Conservation (phyloP, 1,140 invertebrate species). For the Nymphalis io region DNA sequence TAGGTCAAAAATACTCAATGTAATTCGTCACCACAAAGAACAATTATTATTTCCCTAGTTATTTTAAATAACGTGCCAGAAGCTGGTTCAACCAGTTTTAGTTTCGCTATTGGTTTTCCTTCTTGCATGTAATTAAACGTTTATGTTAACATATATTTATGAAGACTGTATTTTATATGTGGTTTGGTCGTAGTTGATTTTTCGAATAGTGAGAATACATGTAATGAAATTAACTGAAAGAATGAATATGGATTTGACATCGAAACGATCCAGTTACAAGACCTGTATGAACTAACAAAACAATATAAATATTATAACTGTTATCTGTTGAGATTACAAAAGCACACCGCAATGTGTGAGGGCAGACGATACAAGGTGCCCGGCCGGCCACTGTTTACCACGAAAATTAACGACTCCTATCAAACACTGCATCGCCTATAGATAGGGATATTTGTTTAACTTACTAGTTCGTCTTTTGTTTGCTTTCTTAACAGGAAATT, state of each 20-base stretch:
- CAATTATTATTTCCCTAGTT: neutral
- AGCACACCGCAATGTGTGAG: constrained; percentile 39
- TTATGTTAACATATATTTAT: neutral
- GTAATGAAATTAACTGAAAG: neutral
- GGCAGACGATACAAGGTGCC: constrained; percentile 40
- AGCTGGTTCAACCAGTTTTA: neutral
- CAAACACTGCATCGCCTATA: constrained; percentile 71
- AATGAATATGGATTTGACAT: neutral
- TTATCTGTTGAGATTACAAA: constrained; percentile 40
- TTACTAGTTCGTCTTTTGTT: constrained; percentile 66
- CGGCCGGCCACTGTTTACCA: constrained; percentile 51
- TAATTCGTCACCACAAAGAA: neutral
- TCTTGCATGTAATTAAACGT: neutral
- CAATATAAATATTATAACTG: constrained; percentile 33
- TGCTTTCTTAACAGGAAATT: constrained; percentile 74
- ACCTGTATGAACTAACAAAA: constrained; percentile 7
- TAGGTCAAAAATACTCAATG: neutral
- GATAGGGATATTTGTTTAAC: constrained; percentile 68
- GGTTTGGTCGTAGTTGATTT: too few species aligned
- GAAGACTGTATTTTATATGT: neutral
- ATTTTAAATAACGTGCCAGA: neutral
- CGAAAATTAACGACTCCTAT: constrained; percentile 71
- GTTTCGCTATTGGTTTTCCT: neutral
- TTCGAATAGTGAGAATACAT: neutral
- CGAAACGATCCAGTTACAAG: neutral